phyloP scores from a whole-genome alignment of 2,797 vertebrate genomes.

The Pempheris klunzingeri region DNA sequence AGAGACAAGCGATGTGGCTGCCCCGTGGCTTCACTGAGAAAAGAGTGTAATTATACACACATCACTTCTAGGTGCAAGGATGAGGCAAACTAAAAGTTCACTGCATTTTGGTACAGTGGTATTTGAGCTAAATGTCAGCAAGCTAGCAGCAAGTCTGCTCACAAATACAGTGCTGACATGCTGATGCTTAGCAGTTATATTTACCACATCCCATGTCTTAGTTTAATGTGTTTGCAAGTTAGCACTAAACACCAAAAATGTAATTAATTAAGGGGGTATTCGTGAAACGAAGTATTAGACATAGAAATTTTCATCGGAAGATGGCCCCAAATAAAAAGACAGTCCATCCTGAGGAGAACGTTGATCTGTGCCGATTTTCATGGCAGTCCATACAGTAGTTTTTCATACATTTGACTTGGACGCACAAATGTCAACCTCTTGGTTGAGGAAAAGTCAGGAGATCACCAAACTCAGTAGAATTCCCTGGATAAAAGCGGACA shows the following conservation, averaged over 20 bases:
- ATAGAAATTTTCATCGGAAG: background rate
- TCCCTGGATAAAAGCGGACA: too few relatives aligned
- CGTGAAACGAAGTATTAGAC: background rate
- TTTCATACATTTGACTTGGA: too few relatives aligned
- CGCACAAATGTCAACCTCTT: background rate
- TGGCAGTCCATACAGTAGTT: background rate
- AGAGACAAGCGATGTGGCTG: background rate
- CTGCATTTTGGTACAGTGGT: background rate
- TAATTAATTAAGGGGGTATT: too few relatives aligned
- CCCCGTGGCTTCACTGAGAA: conserved; percentile 17
- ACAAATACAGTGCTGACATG: background rate
- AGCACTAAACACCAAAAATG: background rate
- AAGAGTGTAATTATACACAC: conserved; percentile 10
- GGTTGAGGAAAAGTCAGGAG: background rate
- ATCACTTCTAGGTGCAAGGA: background rate
- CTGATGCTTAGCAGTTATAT: background rate
- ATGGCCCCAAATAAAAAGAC: background rate
- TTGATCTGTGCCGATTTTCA: background rate
- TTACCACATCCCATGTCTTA: background rate
- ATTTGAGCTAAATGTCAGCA: background rate
- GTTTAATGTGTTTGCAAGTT: too few relatives aligned
- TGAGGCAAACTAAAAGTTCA: background rate
- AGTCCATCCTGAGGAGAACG: background rate
- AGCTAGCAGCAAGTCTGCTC: too few relatives aligned
- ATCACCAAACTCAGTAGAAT: too few relatives aligned